A percentile compares a stretch with the other conserved stretches of the same genome.
Evolutionary conservation across 1,140 invertebrate genomes (phyloP).

Genomic region (Patella vulgata): DNA sequence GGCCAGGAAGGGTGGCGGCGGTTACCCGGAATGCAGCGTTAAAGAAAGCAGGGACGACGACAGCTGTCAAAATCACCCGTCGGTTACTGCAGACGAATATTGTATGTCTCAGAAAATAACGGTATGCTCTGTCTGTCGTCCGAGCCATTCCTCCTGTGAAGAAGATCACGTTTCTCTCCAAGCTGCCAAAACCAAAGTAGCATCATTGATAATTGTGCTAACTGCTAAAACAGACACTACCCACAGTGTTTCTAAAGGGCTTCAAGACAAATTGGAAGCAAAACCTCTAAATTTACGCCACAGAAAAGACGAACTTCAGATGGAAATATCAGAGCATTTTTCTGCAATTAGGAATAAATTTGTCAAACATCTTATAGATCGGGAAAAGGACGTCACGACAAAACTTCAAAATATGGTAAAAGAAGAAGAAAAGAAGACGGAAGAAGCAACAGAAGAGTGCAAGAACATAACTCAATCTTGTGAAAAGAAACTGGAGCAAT

Average conservation of each 20-base stretch:
- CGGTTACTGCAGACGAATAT: neutral
- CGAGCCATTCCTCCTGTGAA: neutral
- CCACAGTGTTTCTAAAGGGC: neutral
- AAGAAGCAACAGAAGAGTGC: neutral
- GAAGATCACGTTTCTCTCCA: slow-evolving; percentile 1
- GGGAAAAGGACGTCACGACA: slow-evolving; percentile 10
- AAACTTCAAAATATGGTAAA: slow-evolving; percentile 5
- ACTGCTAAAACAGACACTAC: neutral
- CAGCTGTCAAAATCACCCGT: slow-evolving; percentile 7
- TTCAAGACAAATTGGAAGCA: slow-evolving; percentile 1
- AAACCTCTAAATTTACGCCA: slow-evolving; percentile 8
- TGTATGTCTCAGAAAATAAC: neutral
- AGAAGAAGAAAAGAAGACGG: neutral
- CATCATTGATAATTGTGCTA: neutral
- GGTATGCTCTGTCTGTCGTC: slow-evolving; percentile 6
- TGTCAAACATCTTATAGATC: slow-evolving; percentile 2
- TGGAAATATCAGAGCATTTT: slow-evolving; percentile 11
- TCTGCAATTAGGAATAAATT: slow-evolving; percentile 1
- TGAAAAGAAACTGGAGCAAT: slow-evolving; percentile 1
- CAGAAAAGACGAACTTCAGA: slow-evolving; percentile 11
- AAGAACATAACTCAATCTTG: neutral
- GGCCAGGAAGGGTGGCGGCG: neutral
- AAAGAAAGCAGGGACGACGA: neutral
- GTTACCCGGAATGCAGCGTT: slow-evolving; percentile 1
- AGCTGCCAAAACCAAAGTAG: neutral